phyloP scores from a whole-genome alignment of 2,797 vertebrate species.

The Morelia viridis region DNA sequence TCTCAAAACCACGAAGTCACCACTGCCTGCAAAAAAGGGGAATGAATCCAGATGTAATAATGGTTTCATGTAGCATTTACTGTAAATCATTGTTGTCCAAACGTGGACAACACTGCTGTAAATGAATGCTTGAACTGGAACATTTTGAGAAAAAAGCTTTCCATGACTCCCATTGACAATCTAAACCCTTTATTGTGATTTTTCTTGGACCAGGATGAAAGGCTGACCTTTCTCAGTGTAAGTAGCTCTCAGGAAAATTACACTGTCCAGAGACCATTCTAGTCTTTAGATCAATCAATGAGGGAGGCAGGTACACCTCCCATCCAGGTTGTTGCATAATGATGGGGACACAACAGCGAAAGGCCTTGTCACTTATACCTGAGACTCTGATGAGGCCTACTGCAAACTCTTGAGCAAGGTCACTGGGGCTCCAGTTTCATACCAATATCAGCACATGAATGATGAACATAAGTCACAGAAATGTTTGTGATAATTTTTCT shows the following conservation, averaged over 20 bases:
- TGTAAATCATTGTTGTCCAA: background rate
- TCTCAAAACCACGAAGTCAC: constrained; percentile 43
- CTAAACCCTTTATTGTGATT: background rate
- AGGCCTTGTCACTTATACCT: background rate
- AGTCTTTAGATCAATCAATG: background rate
- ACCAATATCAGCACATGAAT: background rate
- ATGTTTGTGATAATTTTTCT: background rate
- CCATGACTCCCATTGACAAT: background rate
- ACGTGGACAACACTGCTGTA: background rate
- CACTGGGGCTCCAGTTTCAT: background rate
- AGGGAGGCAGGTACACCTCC: background rate
- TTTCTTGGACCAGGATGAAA: background rate
- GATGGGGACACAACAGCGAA: background rate
- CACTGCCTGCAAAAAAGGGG: constrained; percentile 40
- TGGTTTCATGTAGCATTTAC: background rate
- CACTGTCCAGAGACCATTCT: background rate
- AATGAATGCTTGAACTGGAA: background rate
- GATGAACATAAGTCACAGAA: background rate
- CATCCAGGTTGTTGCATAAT: background rate
- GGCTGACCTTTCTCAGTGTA: background rate
- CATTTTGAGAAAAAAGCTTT: background rate
- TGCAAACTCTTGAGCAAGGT: background rate
- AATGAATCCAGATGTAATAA: background rate
- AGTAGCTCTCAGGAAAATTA: background rate
- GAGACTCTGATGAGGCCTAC: background rate